Evolutionary conservation across 2,888 invertebrate species (phyloP), one percentile per base, ranked within the genome.

Genomic region (Notodonta dromedarius): DNA sequence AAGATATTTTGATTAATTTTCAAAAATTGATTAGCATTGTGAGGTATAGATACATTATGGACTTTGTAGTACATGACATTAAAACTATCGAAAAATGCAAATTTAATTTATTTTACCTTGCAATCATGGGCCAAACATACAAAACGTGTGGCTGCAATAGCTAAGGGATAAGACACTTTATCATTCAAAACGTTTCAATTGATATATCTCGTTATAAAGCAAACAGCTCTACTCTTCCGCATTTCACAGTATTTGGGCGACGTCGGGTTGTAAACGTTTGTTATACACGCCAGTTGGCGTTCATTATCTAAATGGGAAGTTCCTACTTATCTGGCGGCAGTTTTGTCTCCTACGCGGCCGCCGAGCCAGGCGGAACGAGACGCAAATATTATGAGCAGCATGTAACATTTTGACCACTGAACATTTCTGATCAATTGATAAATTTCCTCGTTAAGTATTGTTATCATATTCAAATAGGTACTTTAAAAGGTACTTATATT

Each of bases 241-340:
- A 62, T 65, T 59, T 24, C 54, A 51, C 46, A 62, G 42, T 59
- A 71, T 75, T 71, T 58, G 72, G 62, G 55, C 59, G 57, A 65
- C 56, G 57, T 56, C 59, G 61, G 32, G 53, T 57, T 58, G 61
- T 60, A 57, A 61, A 57, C 64, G 70, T 69, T 66, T 57, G 62
- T 65, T 70, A 61, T 63, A 59, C 70, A 63, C 68, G 76, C 71
- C 73, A 74, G 73, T 71, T 75, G 70, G 56, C 59, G 64, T 71
- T 78, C 75, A 80, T 84, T 89, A 89, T 87, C 86, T 87, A 82
- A 87, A 85, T 86, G 83, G 89, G 90, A 89, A 89, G 86, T 83
- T 72, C 71, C 79, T 79, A 78, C 80, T 89, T 89, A 87, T 86
- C 85, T 87, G 81, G 83, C 84, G 78, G 77, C 82, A 82, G 86